Evolutionary conservation across 2,797 vertebrate genomes (phyloP).

Genomic region (Kryptopterus vitreolus): DNA sequence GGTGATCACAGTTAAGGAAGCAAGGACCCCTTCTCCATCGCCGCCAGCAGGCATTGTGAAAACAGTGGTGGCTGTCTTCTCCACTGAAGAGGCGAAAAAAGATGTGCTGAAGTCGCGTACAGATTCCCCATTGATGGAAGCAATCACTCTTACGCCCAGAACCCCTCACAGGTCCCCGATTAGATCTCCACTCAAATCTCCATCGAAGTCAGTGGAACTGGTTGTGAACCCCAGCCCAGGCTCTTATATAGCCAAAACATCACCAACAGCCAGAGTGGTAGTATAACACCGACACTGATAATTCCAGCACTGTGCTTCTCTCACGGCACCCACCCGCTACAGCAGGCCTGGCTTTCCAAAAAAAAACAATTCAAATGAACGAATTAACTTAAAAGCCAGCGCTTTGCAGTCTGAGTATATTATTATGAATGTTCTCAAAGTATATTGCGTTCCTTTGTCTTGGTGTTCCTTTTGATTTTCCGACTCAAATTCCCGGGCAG

Average conservation of each 20-base stretch:
- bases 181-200: conserved; percentile 39
- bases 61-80: conserved; percentile 12
- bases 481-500: conserved; percentile 50
- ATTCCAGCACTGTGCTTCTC: conserved; percentile 11
- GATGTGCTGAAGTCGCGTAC: conserved; percentile 64
- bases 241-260: conserved; percentile 77
- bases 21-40: conserved; percentile 72
- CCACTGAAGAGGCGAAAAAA: conserved; percentile 37
- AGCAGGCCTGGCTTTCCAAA: conserved; percentile 61
- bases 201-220: conserved; percentile 76
- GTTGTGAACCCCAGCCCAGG: conserved; percentile 69
- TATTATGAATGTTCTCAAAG: conserved; percentile 55
- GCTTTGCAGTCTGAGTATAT: conserved; percentile 61
- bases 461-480: conserved; percentile 46
- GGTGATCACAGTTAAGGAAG: conserved; percentile 77
- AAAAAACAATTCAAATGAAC: conserved; percentile 54
- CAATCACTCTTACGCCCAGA: conserved; percentile 54
- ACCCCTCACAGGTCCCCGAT: conserved; percentile 45
- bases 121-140: conserved; percentile 68
- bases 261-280: conserved; percentile 82
- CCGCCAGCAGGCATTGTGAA: conserved; percentile 18
- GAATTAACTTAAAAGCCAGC: conserved; percentile 75
- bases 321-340: conserved; percentile 27
- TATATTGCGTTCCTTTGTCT: conserved; percentile 67
- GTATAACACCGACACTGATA: conserved; percentile 59